Percentiles rank a stretch among this genome's conserved stretches.
Evolutionary conservation across 2,797 vertebrate genomes (phyloP).

Genomic region (Poliocrania exsul): DNA sequence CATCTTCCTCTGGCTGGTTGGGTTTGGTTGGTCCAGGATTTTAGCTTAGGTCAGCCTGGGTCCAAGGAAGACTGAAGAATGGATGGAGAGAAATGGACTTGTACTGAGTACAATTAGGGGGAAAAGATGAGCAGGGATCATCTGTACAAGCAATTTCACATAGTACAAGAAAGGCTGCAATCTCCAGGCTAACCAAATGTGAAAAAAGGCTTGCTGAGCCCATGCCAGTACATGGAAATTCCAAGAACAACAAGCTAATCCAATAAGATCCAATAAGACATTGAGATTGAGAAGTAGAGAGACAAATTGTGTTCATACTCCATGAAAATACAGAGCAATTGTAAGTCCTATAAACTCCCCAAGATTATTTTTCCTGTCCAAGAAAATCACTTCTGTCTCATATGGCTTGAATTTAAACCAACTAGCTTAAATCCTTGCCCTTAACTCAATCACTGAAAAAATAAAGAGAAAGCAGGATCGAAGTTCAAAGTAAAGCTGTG

Average conservation of each 20-base stretch:
- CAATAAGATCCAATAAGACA: conserved; percentile 60
- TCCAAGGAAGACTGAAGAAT: neutral
- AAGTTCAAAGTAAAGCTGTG: neutral
- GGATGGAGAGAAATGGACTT: neutral
- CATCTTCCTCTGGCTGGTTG: neutral
- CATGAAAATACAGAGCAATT: conserved; percentile 62
- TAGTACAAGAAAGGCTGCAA: neutral
- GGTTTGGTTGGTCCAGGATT: neutral
- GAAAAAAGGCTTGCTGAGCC: conserved; percentile 34
- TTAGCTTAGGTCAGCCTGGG: neutral
- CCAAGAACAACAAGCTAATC: conserved; percentile 69
- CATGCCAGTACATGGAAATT: conserved; percentile 45
- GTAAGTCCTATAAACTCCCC: conserved; percentile 54
- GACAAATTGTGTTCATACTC: conserved; percentile 61
- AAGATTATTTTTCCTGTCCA: conserved; percentile 60
- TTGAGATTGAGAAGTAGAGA: conserved; percentile 52
- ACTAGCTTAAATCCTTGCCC: conserved; percentile 28
- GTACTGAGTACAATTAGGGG: neutral
- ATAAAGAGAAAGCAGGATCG: neutral
- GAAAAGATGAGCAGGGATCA: neutral
- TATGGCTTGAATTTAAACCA: conserved; percentile 68
- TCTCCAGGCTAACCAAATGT: conserved; percentile 28
- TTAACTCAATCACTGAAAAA: conserved; percentile 52
- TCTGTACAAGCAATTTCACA: neutral
- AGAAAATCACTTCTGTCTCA: conserved; percentile 67